These are phyloP conservation scores for Sebastolobus altivelis DNA, from an alignment of 2,797 vertebrate genomes.

Conservation along the genomic window DNA sequence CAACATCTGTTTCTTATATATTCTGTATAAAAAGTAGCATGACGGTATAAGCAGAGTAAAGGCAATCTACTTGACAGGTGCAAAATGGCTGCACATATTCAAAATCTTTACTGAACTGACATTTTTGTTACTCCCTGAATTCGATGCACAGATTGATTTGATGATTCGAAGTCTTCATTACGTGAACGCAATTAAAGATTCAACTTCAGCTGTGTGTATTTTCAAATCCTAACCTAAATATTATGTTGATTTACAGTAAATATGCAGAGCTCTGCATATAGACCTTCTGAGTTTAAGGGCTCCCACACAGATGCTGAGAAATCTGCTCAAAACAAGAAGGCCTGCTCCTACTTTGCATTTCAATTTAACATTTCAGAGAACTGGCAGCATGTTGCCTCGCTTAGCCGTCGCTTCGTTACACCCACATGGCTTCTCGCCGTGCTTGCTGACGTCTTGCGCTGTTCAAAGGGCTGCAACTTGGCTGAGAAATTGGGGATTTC, in stretches of 20 bases:
- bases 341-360: slow-evolving; percentile 87
- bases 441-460: slow-evolving; percentile 76
- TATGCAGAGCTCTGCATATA: slow-evolving; percentile 79
- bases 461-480: slow-evolving; percentile 83
- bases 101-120: slow-evolving; percentile 24
- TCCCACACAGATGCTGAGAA: slow-evolving; percentile 86
- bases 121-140: slow-evolving; percentile 35
- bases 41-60: not conserved
- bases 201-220: slow-evolving; percentile 57
- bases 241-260: slow-evolving; percentile 81
- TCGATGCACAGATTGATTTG: slow-evolving; percentile 45
- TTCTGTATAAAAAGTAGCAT: not conserved
- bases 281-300: slow-evolving; percentile 77
- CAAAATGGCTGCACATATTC: slow-evolving; percentile 1
- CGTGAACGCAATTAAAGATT: slow-evolving; percentile 63
- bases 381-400: slow-evolving; percentile 84
- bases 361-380: slow-evolving; percentile 88
- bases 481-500: slow-evolving; percentile 81
- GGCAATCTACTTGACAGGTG: not conserved
- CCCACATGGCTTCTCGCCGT: slow-evolving; percentile 82
- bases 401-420: slow-evolving; percentile 83
- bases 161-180: slow-evolving; percentile 43
- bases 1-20: not conserved
- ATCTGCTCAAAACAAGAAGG: slow-evolving; percentile 84
- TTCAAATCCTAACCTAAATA: slow-evolving; percentile 78